A percentile compares a stretch with the other conserved stretches of the same genome.
phyloP scores from a whole-genome alignment of 2,888 invertebrate genomes.

The Erebia ligea region DNA sequence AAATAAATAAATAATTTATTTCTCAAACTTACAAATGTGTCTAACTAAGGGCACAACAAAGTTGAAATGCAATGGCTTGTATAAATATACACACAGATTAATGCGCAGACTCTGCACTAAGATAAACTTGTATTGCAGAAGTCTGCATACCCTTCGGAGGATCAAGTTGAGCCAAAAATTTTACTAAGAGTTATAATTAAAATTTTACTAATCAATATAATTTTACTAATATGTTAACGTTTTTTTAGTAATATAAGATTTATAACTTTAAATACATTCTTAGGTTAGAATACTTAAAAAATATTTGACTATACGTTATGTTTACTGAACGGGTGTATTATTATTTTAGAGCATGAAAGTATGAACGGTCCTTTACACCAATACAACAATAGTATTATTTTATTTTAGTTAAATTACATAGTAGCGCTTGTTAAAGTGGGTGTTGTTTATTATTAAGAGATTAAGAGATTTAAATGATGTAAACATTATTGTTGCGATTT shows the following conservation, averaged over 20 bases:
- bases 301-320: neutral
- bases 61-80: too few relatives aligned
- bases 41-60: too few relatives aligned
- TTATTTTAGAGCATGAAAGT: slow-evolving; percentile 15
- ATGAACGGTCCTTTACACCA: slow-evolving; percentile 24
- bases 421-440: slow-evolving; percentile 30
- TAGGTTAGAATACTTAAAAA: neutral
- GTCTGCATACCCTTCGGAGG: too few relatives aligned
- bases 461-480: slow-evolving; percentile 56
- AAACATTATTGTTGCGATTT: slow-evolving; percentile 61
- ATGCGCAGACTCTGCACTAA: too few relatives aligned
- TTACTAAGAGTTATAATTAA: too few relatives aligned
- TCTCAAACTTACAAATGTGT: too few relatives aligned
- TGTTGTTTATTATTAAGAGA: slow-evolving; percentile 60
- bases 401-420: slow-evolving; percentile 4
- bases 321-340: neutral
- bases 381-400: slow-evolving; percentile 35
- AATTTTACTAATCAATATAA: too few relatives aligned
- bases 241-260: neutral
- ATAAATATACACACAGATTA: too few relatives aligned
- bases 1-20: too few relatives aligned
- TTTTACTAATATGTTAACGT: too few relatives aligned
- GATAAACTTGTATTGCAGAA: too few relatives aligned
- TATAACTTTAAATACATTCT: neutral
- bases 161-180: too few relatives aligned